These are phyloP conservation scores for Picus viridis DNA, from an alignment of 2,797 vertebrate species.

Conservation along the genomic window DNA sequence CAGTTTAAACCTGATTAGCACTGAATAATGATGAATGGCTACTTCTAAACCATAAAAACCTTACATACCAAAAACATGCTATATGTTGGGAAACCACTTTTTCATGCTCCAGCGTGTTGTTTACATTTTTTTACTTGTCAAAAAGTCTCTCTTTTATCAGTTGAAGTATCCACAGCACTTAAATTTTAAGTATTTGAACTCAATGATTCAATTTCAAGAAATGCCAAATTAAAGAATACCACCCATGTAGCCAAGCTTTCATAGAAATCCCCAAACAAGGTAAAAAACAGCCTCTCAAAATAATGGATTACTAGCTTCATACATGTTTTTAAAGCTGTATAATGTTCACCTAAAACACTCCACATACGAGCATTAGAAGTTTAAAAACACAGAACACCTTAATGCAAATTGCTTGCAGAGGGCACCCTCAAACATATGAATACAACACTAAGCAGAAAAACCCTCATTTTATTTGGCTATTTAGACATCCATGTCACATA, in stretches of 20 bases:
- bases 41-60: conserved; percentile 68
- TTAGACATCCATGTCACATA: conserved; percentile 67
- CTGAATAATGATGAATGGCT: conserved; percentile 67
- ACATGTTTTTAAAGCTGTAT: conserved; percentile 69
- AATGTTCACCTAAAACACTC: conserved; percentile 74
- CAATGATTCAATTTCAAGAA: conserved; percentile 59
- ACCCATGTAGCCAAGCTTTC: conserved; percentile 47
- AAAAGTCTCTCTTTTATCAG: conserved; percentile 53
- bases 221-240: conserved; percentile 43
- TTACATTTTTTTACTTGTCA: conserved; percentile 44
- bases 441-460: conserved; percentile 72
- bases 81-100: conserved; percentile 64
- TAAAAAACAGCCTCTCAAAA: conserved; percentile 39
- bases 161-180: conserved; percentile 55
- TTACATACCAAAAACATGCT: conserved; percentile 78
- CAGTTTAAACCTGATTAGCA: conserved; percentile 67
- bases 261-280: conserved; percentile 48
- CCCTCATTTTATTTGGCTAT: conserved; percentile 74
- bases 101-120: conserved; percentile 74
- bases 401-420: conserved; percentile 66
- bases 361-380: conserved; percentile 71
- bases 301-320: conserved; percentile 59
- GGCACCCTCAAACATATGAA: conserved; percentile 68
- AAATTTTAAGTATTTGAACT: conserved; percentile 55
- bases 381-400: conserved; percentile 73